A percentile compares a stretch with the other conserved stretches of the same genome.
These are phyloP conservation scores for Laticauda colubrina DNA, from an alignment of 2,113 vertebrate genomes.

Conservation along the genomic window DNA sequence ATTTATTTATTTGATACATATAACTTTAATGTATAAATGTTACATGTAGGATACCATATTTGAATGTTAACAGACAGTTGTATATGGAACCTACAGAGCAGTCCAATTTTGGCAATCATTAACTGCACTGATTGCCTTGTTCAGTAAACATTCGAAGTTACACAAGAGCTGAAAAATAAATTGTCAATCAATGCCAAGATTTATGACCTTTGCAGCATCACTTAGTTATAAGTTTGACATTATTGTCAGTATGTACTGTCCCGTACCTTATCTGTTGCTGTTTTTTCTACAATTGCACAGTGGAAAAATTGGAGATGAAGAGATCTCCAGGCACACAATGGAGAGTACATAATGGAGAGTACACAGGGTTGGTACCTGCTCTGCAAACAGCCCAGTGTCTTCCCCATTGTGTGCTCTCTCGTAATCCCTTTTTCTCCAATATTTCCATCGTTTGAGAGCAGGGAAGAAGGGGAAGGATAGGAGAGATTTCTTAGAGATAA, in stretches of 20 bases:
- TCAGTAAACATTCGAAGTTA: background rate
- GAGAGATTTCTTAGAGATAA: background rate
- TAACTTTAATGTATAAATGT: constrained; percentile 40
- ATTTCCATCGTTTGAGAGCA: background rate
- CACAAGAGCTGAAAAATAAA: background rate
- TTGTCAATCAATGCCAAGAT: background rate
- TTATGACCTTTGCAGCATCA: background rate
- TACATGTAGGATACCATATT: constrained; percentile 11
- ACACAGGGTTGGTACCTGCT: background rate
- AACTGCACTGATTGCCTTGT: background rate
- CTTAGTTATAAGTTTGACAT: background rate
- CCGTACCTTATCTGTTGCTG: background rate
- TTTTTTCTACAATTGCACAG: background rate
- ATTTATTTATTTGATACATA: constrained; percentile 57
- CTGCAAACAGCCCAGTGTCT: background rate
- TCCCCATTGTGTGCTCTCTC: background rate
- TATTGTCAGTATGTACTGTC: background rate
- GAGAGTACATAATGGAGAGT: background rate
- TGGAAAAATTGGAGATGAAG: background rate
- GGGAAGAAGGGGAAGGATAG: background rate
- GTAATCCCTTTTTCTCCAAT: background rate
- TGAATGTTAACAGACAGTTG: background rate
- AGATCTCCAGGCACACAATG: background rate
- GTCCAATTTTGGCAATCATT: background rate
- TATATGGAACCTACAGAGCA: background rate